These are phyloP conservation scores for Theropithecus gelada DNA, from an alignment of 2,113 vertebrate genomes.

Conservation along the genomic window DNA sequence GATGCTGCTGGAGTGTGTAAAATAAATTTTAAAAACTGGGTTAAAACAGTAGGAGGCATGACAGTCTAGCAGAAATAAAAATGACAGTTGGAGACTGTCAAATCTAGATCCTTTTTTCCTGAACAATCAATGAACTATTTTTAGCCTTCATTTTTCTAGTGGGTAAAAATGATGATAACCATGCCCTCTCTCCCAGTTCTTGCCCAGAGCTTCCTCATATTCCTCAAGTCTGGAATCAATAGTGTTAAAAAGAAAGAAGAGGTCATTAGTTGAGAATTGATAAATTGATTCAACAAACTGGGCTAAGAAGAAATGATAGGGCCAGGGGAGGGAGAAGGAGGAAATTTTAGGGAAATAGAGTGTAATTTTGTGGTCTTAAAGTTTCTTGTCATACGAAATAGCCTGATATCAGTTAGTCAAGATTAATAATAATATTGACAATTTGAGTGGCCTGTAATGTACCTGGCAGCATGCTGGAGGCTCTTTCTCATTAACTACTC, in stretches of 20 bases:
- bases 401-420: not conserved
- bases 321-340: not conserved
- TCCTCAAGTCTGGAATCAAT: not conserved
- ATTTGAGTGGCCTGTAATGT: not conserved
- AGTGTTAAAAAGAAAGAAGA: not conserved
- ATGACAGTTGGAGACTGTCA: slow-evolving; percentile 8
- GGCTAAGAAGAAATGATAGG: not conserved
- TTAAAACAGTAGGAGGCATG: slow-evolving; percentile 68
- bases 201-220: not conserved
- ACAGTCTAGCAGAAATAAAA: slow-evolving; percentile 51
- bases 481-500: not conserved
- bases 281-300: not conserved
- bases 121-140: slow-evolving; percentile 22
- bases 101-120: not conserved
- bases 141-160: not conserved
- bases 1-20: slow-evolving; percentile 17
- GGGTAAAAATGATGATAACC: not conserved
- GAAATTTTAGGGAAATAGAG: not conserved
- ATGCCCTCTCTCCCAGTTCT: not conserved
- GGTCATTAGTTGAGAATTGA: not conserved
- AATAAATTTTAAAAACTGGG: slow-evolving; percentile 63
- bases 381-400: not conserved
- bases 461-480: not conserved
- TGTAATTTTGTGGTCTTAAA: not conserved
- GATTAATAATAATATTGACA: not conserved